A percentile compares a stretch with the other conserved stretches of the same genome.
phyloP scores from a whole-genome alignment of 2,113 vertebrate genomes.

The Muntiacus muntjak region DNA sequence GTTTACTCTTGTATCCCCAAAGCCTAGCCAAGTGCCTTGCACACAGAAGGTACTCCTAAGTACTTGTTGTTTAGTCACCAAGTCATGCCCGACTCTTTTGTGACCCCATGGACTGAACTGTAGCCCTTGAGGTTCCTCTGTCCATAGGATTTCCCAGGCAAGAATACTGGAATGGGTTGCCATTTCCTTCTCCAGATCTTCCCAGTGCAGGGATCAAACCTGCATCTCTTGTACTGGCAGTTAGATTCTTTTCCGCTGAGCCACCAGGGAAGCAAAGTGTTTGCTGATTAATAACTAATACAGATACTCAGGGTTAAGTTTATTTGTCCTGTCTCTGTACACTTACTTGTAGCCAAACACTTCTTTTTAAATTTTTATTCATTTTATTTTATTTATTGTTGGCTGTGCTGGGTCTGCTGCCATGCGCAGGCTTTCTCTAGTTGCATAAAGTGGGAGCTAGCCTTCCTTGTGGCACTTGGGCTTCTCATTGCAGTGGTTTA shows the following conservation, averaged over 20 bases:
- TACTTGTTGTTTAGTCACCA: neutral
- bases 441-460: neutral
- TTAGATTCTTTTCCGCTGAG: neutral
- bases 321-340: neutral
- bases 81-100: neutral
- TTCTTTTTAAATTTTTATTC: neutral
- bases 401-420: neutral
- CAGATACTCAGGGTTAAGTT: neutral
- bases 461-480: neutral
- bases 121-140: neutral
- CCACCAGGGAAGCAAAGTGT: neutral
- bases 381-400: neutral
- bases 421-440: neutral
- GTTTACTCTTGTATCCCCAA: neutral
- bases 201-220: neutral
- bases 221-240: neutral
- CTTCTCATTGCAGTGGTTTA: neutral
- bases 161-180: neutral
- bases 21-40: neutral
- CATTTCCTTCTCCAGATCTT: neutral
- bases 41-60: neutral
- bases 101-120: neutral
- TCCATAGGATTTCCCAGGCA: neutral
- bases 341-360: neutral
- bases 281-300: neutral